Evolutionary conservation across 2,113 vertebrate genomes (phyloP), one percentile per base, ranked within the genome.

Genomic region (Coryphaenoides rupestris): DNA sequence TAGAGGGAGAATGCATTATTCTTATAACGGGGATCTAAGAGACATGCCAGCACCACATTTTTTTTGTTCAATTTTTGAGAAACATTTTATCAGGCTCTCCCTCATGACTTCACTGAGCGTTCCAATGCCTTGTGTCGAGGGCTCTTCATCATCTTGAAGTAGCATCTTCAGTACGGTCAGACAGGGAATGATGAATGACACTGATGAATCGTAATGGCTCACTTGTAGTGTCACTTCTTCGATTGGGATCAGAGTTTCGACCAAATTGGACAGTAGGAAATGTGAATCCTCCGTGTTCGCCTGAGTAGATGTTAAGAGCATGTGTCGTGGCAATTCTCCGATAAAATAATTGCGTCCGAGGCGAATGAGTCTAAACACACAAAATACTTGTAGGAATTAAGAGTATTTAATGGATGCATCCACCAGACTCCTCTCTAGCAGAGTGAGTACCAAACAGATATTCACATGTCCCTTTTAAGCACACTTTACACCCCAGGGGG

Each of bases 151-250:
- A 28, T 52, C 57, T 60, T 53, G n/a, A 26, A 67, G 57, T 33
- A 67, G 21, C 58, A 33, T 33, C 45, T 49, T 59, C 28, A 67
- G 55, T 3, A 53, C 23, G 5, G n/a, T 52, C 19, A 67, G 40
- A 60, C 65, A 52, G 17, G 65, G 65, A 50, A 60, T 67, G 24
- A 60, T 58, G 55, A 55, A 59, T 2, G 56, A 58, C 23, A 22
- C 55, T 46, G 55, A 58, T 10, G 33, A 66, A 24, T 53, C 17
- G 17, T 57, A 19, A 26, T 26, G 21, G 40, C 56, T 66, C 45
- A 26, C 55, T 23, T 66, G 15, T 14, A 66, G 22, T 5, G 65
- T 59, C 10, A 69, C 45, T 65, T 64, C 61, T 40, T 69, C 40
- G 10, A 57, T 46, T 3, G 60, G 71, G 4, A 19, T 21, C 19